Base-by-base conservation (phyloP, 2,797 vertebrate genomes). In the Coregonus sp. region DNA sequence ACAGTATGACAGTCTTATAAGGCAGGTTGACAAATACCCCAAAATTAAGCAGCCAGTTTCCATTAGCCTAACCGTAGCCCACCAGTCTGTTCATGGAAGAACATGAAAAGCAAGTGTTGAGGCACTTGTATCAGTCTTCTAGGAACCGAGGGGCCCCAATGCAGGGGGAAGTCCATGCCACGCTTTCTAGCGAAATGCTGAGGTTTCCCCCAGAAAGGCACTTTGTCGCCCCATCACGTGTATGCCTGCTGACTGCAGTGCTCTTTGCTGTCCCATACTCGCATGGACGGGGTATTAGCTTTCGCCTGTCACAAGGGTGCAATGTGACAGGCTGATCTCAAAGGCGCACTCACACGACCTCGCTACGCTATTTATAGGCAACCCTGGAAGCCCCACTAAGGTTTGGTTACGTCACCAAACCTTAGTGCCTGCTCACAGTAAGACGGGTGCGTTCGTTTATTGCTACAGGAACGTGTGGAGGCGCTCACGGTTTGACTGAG, bases 291-390 rank as follows among this genome's bases (percentile, higher is more conserved):
- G 67, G 61, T 76, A 73, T 86, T 77, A 81, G 76, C 78, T 86
- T 84, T 73, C 78, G 72, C 54, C 79, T 77, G 85, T 91, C 87
- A 91, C 89, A 86, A 78, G 40, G 40, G 40, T 47, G 87, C 87
- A 92, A 89, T 88, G 88, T 92, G 90, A 91, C 90, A 84, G 77
- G 79, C 70, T 80, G 83, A 83, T 81, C 85, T 74, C 74, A 77
- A 75, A 82, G 0, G 9, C 40, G 40, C 40, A 47, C 11, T 11
- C 40, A 47, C 40, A 47, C 74, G 56, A 51, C 52, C 72, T 31
- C 50, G 35, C 65, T 29, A 18, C 9, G 11, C 76, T 88, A 90
- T 88, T 86, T 86, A 88, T 89, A 91, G 85, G 80, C 81, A 82
- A 82, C 79, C 80, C 75, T 54, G 75, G 47, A 68, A 73, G 75